These are phyloP conservation scores for Columba guinea DNA, from an alignment of 2,797 vertebrate genomes.

Conservation along the genomic window DNA sequence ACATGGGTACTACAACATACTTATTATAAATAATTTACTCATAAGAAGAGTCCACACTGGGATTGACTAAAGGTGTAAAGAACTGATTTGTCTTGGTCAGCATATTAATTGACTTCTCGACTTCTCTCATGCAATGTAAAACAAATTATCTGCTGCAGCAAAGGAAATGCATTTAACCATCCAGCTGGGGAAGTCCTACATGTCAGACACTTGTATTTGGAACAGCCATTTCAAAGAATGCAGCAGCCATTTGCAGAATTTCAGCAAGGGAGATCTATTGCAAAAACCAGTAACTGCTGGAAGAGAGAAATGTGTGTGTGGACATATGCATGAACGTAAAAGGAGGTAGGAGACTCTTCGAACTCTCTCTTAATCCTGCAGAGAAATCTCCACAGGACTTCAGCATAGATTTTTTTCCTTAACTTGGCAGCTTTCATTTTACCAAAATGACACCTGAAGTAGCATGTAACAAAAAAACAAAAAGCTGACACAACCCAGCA, in stretches of 20 bases:
- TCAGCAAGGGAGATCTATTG: neutral
- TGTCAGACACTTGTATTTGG: neutral
- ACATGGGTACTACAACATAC: neutral
- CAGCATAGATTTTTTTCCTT: neutral
- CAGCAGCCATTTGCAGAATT: neutral
- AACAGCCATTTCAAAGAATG: neutral
- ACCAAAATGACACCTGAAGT: neutral
- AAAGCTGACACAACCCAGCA: neutral
- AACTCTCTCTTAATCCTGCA: neutral
- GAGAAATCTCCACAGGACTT: neutral
- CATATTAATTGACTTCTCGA: slow-evolving; percentile 33
- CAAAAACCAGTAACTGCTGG: neutral
- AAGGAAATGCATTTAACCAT: neutral
- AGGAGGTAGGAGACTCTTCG: neutral
- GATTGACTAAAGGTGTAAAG: neutral
- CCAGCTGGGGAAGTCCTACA: neutral
- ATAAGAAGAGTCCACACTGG: neutral
- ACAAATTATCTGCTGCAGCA: neutral
- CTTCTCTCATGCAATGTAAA: neutral
- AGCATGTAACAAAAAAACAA: neutral
- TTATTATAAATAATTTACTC: slow-evolving; percentile 44
- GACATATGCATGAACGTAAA: neutral
- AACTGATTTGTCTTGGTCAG: slow-evolving; percentile 34
- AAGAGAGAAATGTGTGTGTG: neutral
- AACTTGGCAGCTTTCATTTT: neutral